Conservation (phyloP, 2,113 vertebrate genomes). For the Semnornis frantzii region DNA sequence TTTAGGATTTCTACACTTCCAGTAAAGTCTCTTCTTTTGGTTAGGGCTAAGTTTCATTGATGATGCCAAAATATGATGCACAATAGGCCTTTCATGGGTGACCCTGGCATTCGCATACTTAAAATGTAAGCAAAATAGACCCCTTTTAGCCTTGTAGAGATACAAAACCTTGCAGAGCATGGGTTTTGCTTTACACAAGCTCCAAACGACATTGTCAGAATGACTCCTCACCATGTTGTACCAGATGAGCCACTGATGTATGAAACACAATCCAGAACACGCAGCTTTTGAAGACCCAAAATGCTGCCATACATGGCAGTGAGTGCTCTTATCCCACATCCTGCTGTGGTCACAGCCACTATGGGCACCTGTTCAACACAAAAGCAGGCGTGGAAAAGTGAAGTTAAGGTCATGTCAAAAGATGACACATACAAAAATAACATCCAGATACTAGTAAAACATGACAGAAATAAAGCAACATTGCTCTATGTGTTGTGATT, state of each 20-base stretch:
- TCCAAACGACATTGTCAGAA: background rate
- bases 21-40: background rate
- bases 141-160: accelerated
- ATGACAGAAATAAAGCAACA: background rate
- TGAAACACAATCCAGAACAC: constrained; percentile 79
- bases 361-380: constrained; percentile 78
- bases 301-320: constrained; percentile 82
- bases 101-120: background rate
- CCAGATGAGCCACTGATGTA: constrained; percentile 89
- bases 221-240: constrained; percentile 85
- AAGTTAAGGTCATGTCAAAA: background rate
- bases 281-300: constrained; percentile 81
- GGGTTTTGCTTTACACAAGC: background rate
- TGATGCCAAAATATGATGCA: background rate
- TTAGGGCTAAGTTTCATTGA: background rate
- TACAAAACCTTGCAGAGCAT: background rate
- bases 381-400: background rate
- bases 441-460: background rate
- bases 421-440: background rate
- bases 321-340: constrained; percentile 86
- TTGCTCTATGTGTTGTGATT: background rate
- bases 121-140: background rate
- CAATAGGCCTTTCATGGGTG: background rate
- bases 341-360: constrained; percentile 85
- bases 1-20: background rate